phyloP scores from a whole-genome alignment of 2,888 invertebrate species.

The Eudemis profundana region DNA sequence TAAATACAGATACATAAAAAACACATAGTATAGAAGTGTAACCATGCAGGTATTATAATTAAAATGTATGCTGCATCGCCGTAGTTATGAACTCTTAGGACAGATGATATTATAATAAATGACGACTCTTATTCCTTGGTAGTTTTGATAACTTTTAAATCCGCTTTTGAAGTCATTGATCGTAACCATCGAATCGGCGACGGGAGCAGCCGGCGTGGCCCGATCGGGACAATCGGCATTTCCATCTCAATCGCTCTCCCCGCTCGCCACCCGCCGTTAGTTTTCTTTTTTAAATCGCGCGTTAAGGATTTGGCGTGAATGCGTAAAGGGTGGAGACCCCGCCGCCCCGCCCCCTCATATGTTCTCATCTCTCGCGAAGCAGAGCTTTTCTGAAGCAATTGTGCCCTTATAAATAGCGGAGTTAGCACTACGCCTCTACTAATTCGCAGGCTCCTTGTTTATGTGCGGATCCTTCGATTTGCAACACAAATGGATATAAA shows the following conservation, averaged over 20 bases:
- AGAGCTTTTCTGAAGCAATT: constrained; percentile 55
- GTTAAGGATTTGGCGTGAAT: constrained; percentile 83
- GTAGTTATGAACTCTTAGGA: too few relatives aligned
- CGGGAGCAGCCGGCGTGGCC: constrained; percentile 19
- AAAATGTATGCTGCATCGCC: too few relatives aligned
- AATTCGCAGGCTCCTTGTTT: constrained; percentile 53
- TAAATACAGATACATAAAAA: too few relatives aligned
- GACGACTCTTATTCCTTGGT: neutral
- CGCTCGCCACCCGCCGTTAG: constrained; percentile 70
- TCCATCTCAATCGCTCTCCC: constrained; percentile 77
- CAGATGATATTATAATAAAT: too few relatives aligned
- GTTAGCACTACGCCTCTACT: constrained; percentile 57
- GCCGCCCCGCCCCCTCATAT: constrained; percentile 70
- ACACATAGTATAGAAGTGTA: too few relatives aligned
- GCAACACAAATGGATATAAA: constrained; percentile 43
- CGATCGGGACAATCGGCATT: constrained; percentile 80
- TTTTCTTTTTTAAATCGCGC: constrained; percentile 85
- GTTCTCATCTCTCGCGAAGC: constrained; percentile 64
- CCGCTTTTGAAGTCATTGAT: neutral
- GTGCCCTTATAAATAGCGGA: constrained; percentile 61
- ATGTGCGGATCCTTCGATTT: constrained; percentile 45
- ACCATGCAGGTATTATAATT: too few relatives aligned
- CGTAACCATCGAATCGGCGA: constrained; percentile 30
- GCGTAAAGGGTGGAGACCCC: constrained; percentile 79
- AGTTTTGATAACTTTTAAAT: neutral